A percentile compares a stretch with the other conserved stretches of the same genome.
Evolutionary conservation across 2,797 vertebrate species (phyloP).

Genomic region (Eleutherodactylus coqui): DNA sequence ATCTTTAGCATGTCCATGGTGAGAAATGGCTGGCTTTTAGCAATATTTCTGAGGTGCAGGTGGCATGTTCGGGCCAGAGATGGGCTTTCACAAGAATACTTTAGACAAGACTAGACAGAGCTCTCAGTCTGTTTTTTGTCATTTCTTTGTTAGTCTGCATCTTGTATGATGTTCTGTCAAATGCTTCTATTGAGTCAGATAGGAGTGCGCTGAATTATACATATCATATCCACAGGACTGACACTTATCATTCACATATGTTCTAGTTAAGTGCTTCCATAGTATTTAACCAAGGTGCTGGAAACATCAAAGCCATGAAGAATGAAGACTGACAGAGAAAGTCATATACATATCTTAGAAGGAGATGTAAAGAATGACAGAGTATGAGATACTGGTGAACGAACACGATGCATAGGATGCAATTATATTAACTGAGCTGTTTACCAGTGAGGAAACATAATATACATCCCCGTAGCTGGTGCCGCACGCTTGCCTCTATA

Average conservation of each 20-base stretch:
- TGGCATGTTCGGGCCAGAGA: too few relatives aligned
- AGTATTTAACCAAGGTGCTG: background rate
- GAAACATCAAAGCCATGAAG: conserved; percentile 7
- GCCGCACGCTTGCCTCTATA: background rate
- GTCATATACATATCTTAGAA: background rate
- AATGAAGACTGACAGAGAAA: conserved; percentile 10
- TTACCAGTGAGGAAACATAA: background rate
- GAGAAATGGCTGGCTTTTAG: too few relatives aligned
- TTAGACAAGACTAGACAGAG: too few relatives aligned
- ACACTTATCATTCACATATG: conserved; percentile 10
- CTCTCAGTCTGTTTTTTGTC: background rate
- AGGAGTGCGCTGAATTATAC: background rate
- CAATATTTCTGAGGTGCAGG: too few relatives aligned
- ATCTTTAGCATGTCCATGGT: too few relatives aligned
- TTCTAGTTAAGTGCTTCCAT: background rate
- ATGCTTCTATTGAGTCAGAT: background rate
- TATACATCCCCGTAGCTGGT: background rate
- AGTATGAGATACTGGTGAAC: background rate
- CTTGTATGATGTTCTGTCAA: background rate
- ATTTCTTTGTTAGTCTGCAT: background rate
- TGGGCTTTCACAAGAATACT: too few relatives aligned
- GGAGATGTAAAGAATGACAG: background rate
- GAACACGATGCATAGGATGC: background rate
- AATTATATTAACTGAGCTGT: background rate
- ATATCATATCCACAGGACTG: background rate